Percentiles rank a stretch among this genome's conserved stretches.
phyloP scores from a whole-genome alignment of 1,140 invertebrate species.

The Calephelis nemesis region DNA sequence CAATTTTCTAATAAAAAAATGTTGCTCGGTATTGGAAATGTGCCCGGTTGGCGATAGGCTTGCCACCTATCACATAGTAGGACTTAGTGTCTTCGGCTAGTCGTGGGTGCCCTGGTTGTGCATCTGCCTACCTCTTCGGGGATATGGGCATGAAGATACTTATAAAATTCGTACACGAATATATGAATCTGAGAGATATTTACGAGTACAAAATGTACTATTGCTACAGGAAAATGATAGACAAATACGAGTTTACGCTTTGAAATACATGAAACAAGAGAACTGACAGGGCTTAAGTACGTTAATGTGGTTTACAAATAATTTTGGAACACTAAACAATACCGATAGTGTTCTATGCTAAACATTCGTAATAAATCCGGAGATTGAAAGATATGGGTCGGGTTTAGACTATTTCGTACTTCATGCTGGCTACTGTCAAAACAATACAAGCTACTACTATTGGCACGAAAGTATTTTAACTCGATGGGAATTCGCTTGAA shows the following conservation, averaged over 20 bases:
- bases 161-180: too few species aligned
- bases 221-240: background rate
- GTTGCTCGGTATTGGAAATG: too few species aligned
- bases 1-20: too few species aligned
- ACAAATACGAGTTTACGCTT: conserved; percentile 10
- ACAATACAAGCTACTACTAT: conserved; percentile 17
- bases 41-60: too few species aligned
- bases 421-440: conserved; percentile 24
- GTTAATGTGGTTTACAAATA: conserved; percentile 15
- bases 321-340: conserved; percentile 25
- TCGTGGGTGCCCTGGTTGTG: too few species aligned
- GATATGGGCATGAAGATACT: too few species aligned
- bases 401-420: conserved; percentile 22
- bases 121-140: too few species aligned
- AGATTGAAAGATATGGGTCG: conserved; percentile 49
- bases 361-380: conserved; percentile 35
- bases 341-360: conserved; percentile 19
- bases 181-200: background rate
- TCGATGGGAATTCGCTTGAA: background rate
- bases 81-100: too few species aligned
- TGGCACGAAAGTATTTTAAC: background rate
- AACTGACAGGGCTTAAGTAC: conserved; percentile 2
- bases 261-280: conserved; percentile 8
- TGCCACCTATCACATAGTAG: too few species aligned
- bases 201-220: background rate